These are phyloP conservation scores for Clinocottus analis DNA, from an alignment of 2,113 vertebrate species.

Conservation along the genomic window DNA sequence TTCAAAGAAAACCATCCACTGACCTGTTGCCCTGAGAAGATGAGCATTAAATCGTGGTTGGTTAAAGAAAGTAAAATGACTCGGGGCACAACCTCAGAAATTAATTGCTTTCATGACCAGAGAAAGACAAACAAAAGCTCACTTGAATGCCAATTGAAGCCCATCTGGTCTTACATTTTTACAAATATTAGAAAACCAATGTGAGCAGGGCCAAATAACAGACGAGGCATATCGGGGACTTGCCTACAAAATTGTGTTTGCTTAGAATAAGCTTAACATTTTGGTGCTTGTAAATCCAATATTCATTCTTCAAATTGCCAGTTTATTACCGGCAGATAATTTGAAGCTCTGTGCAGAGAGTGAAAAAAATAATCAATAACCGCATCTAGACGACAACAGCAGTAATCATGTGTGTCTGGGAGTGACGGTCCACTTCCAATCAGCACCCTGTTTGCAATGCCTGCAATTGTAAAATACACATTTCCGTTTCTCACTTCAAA, in stretches of 20 bases:
- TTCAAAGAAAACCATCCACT: neutral
- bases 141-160: slow-evolving; percentile 9
- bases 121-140: slow-evolving; percentile 14
- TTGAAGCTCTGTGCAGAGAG: slow-evolving; percentile 4
- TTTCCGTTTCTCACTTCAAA: slow-evolving; percentile 5
- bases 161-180: neutral
- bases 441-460: neutral
- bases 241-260: slow-evolving; percentile 27
- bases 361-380: slow-evolving; percentile 41
- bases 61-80: slow-evolving; percentile 8
- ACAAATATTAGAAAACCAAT: slow-evolving; percentile 38
- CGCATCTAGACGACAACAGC: slow-evolving; percentile 33
- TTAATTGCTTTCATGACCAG: slow-evolving; percentile 20
- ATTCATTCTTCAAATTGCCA: slow-evolving; percentile 54
- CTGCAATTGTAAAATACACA: neutral
- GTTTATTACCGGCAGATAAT: slow-evolving; percentile 59
- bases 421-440: slow-evolving; percentile 29
- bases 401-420: slow-evolving; percentile 43
- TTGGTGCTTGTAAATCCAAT: slow-evolving; percentile 55
- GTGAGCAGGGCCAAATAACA: slow-evolving; percentile 38
- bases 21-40: neutral
- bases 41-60: neutral
- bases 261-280: slow-evolving; percentile 55
- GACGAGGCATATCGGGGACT: neutral
- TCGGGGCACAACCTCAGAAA: slow-evolving; percentile 8